These are phyloP conservation scores for Glomeris maerens DNA, from an alignment of 1,140 invertebrate genomes.

Conservation along the genomic window DNA sequence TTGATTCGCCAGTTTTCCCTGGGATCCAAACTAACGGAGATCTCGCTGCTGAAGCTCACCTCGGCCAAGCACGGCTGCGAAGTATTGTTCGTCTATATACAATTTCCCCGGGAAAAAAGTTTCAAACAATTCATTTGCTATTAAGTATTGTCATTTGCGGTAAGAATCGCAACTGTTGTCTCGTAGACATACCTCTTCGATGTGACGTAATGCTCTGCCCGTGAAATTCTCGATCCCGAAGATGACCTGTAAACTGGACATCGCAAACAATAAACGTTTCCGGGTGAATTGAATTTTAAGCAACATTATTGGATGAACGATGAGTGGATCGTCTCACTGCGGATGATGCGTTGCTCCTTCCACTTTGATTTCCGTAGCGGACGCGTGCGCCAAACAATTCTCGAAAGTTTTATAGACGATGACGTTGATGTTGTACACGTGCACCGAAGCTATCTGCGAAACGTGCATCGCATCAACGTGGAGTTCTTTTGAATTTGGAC, in stretches of 20 bases:
- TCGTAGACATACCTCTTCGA: constrained; percentile 6
- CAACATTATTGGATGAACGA: constrained; percentile 14
- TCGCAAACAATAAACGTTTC: constrained; percentile 1
- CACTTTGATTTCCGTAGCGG: constrained; percentile 55
- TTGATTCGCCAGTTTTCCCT: constrained; percentile 19
- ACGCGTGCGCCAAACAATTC: constrained; percentile 58
- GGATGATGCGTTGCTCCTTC: constrained; percentile 54
- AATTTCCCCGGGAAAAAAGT: neutral
- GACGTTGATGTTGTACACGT: constrained; percentile 63
- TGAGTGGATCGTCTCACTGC: constrained; percentile 3
- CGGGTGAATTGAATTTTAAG: constrained; percentile 6
- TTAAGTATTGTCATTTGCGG: too few species aligned
- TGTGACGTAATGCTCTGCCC: constrained; percentile 35
- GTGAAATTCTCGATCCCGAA: constrained; percentile 11
- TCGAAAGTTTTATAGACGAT: constrained; percentile 45
- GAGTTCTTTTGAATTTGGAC: neutral
- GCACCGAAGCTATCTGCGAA: constrained; percentile 37
- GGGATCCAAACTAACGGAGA: constrained; percentile 22
- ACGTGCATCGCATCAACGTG: neutral
- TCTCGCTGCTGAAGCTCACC: constrained; percentile 20
- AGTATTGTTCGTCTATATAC: constrained; percentile 4
- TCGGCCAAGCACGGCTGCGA: constrained; percentile 25
- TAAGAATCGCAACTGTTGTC: neutral
- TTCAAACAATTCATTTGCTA: too few species aligned
- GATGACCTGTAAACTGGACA: constrained; percentile 5